Conservation (phyloP, 64 coral and sea anemone species). For the Catalaphyllia jardinei region DNA sequence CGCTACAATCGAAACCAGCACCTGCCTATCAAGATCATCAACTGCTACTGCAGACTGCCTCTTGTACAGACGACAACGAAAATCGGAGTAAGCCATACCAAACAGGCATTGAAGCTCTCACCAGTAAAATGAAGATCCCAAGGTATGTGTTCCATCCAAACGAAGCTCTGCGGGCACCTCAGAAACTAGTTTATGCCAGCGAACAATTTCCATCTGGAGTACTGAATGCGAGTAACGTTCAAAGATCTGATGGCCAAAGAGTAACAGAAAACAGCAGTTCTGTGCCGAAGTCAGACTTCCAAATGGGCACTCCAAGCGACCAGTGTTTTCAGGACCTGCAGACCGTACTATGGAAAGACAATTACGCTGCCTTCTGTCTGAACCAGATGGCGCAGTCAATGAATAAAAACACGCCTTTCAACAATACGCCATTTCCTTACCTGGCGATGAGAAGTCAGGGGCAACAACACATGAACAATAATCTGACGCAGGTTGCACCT, state of each 20-base stretch:
- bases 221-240: background rate
- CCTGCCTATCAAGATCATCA: too few species aligned
- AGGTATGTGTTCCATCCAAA: conserved; percentile 36
- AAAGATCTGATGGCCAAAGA: background rate
- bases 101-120: background rate
- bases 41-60: background rate
- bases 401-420: background rate
- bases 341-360: background rate
- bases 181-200: background rate
- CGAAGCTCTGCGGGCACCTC: background rate
- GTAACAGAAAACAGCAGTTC: background rate
- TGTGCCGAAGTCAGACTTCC: background rate
- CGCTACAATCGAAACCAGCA: background rate
- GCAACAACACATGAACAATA: background rate
- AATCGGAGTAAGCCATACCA: background rate
- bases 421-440: background rate
- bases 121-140: conserved; percentile 13
- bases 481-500: background rate
- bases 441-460: background rate
- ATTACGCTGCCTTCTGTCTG: background rate
- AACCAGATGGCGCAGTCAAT: background rate
- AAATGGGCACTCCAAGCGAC: background rate
- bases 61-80: background rate
- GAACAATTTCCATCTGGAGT: background rate
- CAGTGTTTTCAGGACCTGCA: background rate